A percentile compares a stretch with the other conserved stretches of the same genome.
phyloP scores from a whole-genome alignment of 2,113 vertebrate species.

The Speoplatyrhinus poulsoni region DNA sequence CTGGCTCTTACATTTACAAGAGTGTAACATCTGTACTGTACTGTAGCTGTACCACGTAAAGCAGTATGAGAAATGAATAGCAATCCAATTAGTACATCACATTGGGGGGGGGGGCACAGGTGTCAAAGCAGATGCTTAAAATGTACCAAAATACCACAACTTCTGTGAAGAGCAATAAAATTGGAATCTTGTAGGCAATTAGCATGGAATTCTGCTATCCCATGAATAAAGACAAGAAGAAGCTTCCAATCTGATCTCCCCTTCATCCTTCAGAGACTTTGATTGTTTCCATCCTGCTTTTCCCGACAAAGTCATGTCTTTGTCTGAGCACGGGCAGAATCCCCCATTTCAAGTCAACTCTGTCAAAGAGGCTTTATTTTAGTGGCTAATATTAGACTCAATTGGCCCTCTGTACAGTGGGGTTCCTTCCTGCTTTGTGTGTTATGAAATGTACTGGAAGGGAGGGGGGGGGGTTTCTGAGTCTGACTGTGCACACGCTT shows the following conservation, averaged over 20 bases:
- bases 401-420: constrained; percentile 60
- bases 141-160: neutral
- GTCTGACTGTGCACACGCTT: constrained; percentile 15
- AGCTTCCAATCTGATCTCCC: constrained; percentile 25
- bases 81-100: constrained; percentile 34
- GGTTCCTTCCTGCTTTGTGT: constrained; percentile 30
- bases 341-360: constrained; percentile 44
- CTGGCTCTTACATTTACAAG: constrained; percentile 43
- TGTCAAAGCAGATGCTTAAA: neutral
- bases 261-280: constrained; percentile 4
- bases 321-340: constrained; percentile 63
- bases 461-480: constrained; percentile 17
- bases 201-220: neutral
- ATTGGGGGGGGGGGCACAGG: neutral
- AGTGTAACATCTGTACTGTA: constrained; percentile 13
- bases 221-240: neutral
- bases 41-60: constrained; percentile 10
- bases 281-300: constrained; percentile 35
- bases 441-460: constrained; percentile 30
- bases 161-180: neutral
- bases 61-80: constrained; percentile 41
- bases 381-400: constrained; percentile 62
- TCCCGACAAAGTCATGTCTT: constrained; percentile 66
- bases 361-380: constrained; percentile 63
- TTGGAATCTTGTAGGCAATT: neutral